Base-by-base conservation (phyloP, 2,113 vertebrate species). In the Pionites leucogaster region DNA sequence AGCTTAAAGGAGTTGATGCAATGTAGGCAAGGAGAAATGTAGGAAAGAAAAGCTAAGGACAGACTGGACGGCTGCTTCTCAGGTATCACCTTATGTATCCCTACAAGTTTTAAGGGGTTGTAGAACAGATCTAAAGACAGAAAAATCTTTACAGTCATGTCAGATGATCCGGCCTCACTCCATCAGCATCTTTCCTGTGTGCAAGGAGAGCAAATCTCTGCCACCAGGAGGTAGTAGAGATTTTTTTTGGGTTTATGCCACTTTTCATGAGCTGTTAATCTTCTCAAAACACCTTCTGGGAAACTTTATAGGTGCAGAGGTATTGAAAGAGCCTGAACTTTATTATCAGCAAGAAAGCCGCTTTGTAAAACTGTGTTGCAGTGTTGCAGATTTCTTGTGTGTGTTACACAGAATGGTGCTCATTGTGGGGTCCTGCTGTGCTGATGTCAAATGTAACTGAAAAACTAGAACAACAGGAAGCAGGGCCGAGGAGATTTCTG, bases 161-260 rank as follows among this genome's bases (percentile, higher is more conserved):
- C 75, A 90, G 62, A 41, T 41, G 64, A 71, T 67, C 27, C 33
- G 25, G 69, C 7, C 16, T 42, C 46, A 33, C 53, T 37, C 16
- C 35, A 49, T 12, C 39, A 44, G 52, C 18, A 31, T 22, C 55
- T 37, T 31, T 29, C 33, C 64, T 28, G 31, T 22, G 13, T 7
- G 7, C 17, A 65, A 9, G n/a, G 42, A 70, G 13, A 82, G 33
- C 39, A 76, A 79, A 79, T 22, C 60, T 69, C 52, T 78, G 83
- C 82, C 93, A 93, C 92, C 49, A 88, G 89, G 81, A 97, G 83
- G 89, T 75, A 57, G 83, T 55, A 94, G 91, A 96, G 83, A 75
- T 91, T 93, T 83, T 83, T 60, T 52, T 50, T 39, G 14, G 83
- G 75, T 87, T 64, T 9, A 19, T 5, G 18, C 10, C 31, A 17